Conservation (phyloP, 2,113 vertebrate species). For the Odontesthes bonariensis region DNA sequence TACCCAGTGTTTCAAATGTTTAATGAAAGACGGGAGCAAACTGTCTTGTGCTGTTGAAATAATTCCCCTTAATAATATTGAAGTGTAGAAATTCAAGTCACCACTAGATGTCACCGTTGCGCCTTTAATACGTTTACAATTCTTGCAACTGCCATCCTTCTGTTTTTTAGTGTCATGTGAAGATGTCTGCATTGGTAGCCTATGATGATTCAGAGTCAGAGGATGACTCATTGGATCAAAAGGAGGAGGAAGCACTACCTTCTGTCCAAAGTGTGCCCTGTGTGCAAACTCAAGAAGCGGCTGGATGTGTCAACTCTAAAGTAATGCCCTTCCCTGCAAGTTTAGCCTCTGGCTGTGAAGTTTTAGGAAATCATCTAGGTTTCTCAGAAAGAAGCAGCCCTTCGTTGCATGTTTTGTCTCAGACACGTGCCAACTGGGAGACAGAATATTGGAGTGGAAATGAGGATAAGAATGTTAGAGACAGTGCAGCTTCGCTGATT, state of each 20-base stretch:
- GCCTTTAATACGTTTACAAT: conserved; percentile 1
- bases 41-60: no score
- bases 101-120: conserved; percentile 60
- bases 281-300: conserved; percentile 16
- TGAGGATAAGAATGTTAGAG: conserved; percentile 11
- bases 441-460: not conserved
- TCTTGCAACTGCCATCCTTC: not conserved
- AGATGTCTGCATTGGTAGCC: conserved; percentile 91
- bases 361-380: conserved; percentile 16
- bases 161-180: conserved; percentile 28
- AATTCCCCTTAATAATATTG: not conserved
- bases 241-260: not conserved
- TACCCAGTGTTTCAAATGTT: no score
- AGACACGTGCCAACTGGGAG: conserved; percentile 1
- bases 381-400: conserved; percentile 3
- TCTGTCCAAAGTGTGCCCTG: conserved; percentile 9
- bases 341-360: not conserved
- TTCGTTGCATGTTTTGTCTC: not conserved
- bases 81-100: not conserved
- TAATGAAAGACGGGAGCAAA: no score
- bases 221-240: conserved; percentile 71
- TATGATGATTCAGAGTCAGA: conserved; percentile 94
- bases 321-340: not conserved
- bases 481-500: conserved; percentile 9
- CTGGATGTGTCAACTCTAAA: not conserved